Evolutionary conservation across 1,140 invertebrate genomes (phyloP), one percentile per base, ranked within the genome.

Genomic region (Caenorhabditis briggsae): DNA sequence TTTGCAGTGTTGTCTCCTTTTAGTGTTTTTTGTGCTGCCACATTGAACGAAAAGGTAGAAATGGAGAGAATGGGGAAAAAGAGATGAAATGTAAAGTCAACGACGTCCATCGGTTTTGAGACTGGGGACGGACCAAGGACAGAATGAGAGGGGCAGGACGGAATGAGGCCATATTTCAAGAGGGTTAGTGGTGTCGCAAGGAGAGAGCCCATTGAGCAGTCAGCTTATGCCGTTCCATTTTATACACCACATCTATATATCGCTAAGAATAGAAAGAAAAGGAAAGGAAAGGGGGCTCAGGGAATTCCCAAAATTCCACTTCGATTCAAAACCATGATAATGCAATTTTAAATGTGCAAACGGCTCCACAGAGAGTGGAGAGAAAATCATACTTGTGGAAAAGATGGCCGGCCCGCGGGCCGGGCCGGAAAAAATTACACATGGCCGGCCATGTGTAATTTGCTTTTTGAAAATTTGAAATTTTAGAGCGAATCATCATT

Each of bases 131-230:
- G 46, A 78, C 46, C 70, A 50, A 43, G 64, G 64, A 78, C 70
- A 78, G 70, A 78, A 5, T 18, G 53, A 43, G 46, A 78, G 33
- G 3, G 33, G 33, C 33, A 33, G 70, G 18, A 23, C 70, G 70
- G 70, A 78, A 78, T 78, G 70, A 78, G 70, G 70, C 70, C 43
- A 78, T 78, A 78, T 78, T 78, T 78, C 70, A 78, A 78, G 70
- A 78, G 70, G 70, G 70, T 78, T 78, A 78, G 70, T 50, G 46
- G 70, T 33, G 33, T 33, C 33, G 33, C 33, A 25, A 16, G 64
- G 14, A 70, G 46, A 46, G 43, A 78, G 70, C 46, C 43, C 70
- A 78, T 78, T 78, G 70, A 78, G 70, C 43, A 78, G 70, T 23
- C 70, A 78, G 70, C 43, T 50, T 78, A 78, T 78, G 70, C 43